Evolutionary conservation across 2,888 invertebrate genomes (phyloP), one percentile per base, ranked within the genome.

Genomic region (Tridacna gigas): DNA sequence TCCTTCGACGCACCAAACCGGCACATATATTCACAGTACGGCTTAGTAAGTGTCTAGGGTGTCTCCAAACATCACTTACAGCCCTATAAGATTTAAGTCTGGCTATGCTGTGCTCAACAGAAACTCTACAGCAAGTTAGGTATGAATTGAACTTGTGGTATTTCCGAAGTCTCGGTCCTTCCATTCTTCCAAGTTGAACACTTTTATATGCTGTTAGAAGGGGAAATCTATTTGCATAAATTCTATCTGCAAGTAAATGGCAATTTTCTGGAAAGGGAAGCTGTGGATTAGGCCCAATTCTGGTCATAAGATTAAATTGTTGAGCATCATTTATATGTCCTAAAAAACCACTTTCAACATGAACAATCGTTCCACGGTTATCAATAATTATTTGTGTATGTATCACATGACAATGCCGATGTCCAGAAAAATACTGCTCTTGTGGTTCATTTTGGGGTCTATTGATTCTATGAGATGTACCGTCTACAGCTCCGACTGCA

Each of bases 261-360:
- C 77, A 77, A n/a, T 82, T 45, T 25, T 65, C 65, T 26, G 74
- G 77, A 56, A 82, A 73, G 3, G 18, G 25, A n/a, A 82, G 37
- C n/a, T 48, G 56, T n/a, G 18, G 9, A 15, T 60, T 45, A 12
- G 22, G n/a, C 28, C 81, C 77, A 26, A 82, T 74, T 28, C 61
- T 37, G 0, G 18, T 11, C 82, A 79, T 82, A 11, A 78, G 3
- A 2, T 20, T 61, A 25, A 66, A 82, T 12, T 66, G 66, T 12
- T 77, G 61, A 1, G 81, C 81, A 28, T 82, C 81, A 26, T 82
- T 82, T 18, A 37, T 60, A 63, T 82, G 82, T 3, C 82, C 75
- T 5, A 66, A 47, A 73, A 77, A 73, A 28, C 79, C 79, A 26
- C 63, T 56, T 56, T 74, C 61, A 22, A 82, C 28, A 69, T 74